These are phyloP conservation scores for Empis livida DNA, from an alignment of 2,888 invertebrate species.

Conservation along the genomic window DNA sequence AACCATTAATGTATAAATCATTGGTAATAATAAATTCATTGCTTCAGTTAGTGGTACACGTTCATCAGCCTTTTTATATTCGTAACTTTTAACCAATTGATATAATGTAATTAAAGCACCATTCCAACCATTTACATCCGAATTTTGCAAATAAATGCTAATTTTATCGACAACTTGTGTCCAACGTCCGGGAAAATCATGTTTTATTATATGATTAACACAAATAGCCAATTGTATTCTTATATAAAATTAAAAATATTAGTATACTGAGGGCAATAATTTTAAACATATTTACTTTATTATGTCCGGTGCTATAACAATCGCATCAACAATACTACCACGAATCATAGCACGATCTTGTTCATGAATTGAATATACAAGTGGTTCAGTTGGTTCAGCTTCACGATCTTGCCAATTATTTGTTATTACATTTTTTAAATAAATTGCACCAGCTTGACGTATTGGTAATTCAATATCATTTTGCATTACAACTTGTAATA, in stretches of 20 bases:
- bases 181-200: constrained; percentile 93
- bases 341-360: constrained; percentile 90
- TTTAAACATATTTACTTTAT: constrained; percentile 45
- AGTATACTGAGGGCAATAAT: background rate
- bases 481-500: constrained; percentile 89
- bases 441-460: constrained; percentile 91
- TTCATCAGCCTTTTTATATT: constrained; percentile 84
- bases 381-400: constrained; percentile 54
- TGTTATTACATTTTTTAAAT: constrained; percentile 86
- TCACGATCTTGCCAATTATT: constrained; percentile 83
- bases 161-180: constrained; percentile 93
- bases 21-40: constrained; percentile 86
- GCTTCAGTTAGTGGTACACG: constrained; percentile 83
- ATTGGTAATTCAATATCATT: constrained; percentile 81
- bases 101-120: constrained; percentile 85
- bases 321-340: constrained; percentile 88
- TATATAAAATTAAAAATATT: constrained; percentile 15
- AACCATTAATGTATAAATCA: constrained; percentile 74
- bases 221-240: constrained; percentile 86
- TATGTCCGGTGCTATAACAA: constrained; percentile 83
- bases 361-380: constrained; percentile 83
- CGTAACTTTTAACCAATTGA: constrained; percentile 86
- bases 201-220: constrained; percentile 83
- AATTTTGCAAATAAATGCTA: constrained; percentile 80
- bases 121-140: constrained; percentile 71